A percentile compares a stretch with the other conserved stretches of the same genome.
Evolutionary conservation across 2,797 vertebrate genomes (phyloP).

Genomic region (Sebastes vulpes): DNA sequence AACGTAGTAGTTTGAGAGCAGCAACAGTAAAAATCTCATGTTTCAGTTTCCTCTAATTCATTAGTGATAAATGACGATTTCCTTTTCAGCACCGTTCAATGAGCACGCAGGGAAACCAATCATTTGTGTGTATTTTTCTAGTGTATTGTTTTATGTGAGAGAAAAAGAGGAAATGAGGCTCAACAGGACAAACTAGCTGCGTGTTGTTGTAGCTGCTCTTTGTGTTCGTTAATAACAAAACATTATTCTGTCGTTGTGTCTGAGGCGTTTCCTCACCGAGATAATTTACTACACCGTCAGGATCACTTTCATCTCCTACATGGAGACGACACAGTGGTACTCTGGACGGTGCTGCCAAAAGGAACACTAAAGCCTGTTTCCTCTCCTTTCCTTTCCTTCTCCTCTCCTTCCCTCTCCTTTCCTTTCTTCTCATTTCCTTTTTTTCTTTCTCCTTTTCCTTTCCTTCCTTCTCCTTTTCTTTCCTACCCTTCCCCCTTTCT

Average conservation of each 20-base stretch:
- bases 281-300: not conserved
- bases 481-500: too few relatives aligned
- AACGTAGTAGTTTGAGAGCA: not conserved
- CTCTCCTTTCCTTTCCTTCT: not conserved
- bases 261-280: not conserved
- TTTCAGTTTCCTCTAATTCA: not conserved
- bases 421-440: too few relatives aligned
- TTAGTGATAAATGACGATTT: slow-evolving; percentile 3
- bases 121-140: not conserved
- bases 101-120: not conserved
- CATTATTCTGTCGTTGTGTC: not conserved
- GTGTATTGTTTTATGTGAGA: not conserved
- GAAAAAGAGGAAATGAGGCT: slow-evolving; percentile 28
- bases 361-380: not conserved
- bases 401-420: too few relatives aligned
- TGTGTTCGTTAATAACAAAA: not conserved
- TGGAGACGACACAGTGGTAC: not conserved
- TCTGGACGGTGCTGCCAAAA: not conserved
- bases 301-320: not conserved
- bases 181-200: not conserved
- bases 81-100: not conserved
- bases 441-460: not conserved
- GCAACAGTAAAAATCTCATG: not conserved
- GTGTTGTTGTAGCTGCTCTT: not conserved
- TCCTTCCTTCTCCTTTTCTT: too few relatives aligned